A percentile compares a stretch with the other conserved stretches of the same genome.
These are phyloP conservation scores for Chelonoidis abingdonii DNA, from an alignment of 2,113 vertebrate species.

Conservation along the genomic window DNA sequence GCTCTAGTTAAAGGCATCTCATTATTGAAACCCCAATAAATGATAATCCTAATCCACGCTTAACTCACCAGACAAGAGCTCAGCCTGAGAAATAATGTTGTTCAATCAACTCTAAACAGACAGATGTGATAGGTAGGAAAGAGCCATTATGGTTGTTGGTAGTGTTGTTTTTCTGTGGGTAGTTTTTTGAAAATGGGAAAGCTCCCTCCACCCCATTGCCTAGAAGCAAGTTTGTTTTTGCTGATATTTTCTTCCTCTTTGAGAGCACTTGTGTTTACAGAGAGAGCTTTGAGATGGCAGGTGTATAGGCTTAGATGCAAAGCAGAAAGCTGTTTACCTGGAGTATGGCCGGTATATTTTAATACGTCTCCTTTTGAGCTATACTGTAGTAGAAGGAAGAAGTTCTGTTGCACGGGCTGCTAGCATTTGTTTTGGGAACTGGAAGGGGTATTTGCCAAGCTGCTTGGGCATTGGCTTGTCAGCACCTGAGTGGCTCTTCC, in stretches of 20 bases:
- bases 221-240: background rate
- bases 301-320: background rate
- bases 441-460: background rate
- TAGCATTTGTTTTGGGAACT: background rate
- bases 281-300: background rate
- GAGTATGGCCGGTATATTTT: background rate
- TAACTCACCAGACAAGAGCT: background rate
- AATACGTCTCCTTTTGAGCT: background rate
- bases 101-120: background rate
- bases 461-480: background rate
- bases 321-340: background rate
- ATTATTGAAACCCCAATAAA: background rate
- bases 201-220: background rate
- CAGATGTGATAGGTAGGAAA: background rate
- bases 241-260: background rate
- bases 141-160: background rate
- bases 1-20: slow-evolving; percentile 5
- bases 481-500: background rate
- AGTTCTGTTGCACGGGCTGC: background rate
- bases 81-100: background rate
- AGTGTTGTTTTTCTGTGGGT: background rate
- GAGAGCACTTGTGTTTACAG: background rate
- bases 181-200: background rate
- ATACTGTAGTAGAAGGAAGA: background rate
- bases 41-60: background rate